Percentiles rank a stretch among this genome's conserved stretches.
Evolutionary conservation across 2,113 vertebrate genomes (phyloP).

Genomic region (Hydropotes inermis): DNA sequence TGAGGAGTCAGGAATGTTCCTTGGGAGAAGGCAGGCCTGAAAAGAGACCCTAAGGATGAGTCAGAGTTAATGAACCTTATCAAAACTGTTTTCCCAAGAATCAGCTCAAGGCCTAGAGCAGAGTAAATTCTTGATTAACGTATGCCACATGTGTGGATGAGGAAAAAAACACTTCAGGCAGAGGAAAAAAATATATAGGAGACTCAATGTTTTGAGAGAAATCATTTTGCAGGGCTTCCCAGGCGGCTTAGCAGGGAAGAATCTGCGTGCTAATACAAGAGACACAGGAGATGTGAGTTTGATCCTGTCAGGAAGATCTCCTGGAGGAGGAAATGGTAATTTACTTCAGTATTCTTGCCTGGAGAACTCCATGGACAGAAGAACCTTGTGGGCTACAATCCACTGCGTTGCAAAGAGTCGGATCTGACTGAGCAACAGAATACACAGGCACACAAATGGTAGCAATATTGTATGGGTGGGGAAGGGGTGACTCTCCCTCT

Average conservation of each 20-base stretch:
- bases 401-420: background rate
- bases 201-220: background rate
- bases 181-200: background rate
- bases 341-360: background rate
- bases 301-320: background rate
- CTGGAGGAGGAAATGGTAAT: background rate
- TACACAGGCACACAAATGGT: background rate
- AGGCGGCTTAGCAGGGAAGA: background rate
- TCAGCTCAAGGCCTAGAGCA: background rate
- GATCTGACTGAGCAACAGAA: background rate
- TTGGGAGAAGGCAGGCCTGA: background rate
- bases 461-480: background rate
- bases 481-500: background rate
- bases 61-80: background rate
- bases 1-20: background rate
- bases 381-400: background rate
- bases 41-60: background rate
- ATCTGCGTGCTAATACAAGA: background rate
- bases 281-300: background rate
- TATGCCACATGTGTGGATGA: background rate
- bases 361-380: background rate
- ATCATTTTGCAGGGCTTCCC: background rate
- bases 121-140: background rate
- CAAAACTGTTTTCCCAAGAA: background rate
- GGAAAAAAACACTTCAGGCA: background rate